Evolutionary conservation across 2,888 invertebrate genomes (phyloP), one percentile per base, ranked within the genome.

Genomic region (Orchesella flavescens): DNA sequence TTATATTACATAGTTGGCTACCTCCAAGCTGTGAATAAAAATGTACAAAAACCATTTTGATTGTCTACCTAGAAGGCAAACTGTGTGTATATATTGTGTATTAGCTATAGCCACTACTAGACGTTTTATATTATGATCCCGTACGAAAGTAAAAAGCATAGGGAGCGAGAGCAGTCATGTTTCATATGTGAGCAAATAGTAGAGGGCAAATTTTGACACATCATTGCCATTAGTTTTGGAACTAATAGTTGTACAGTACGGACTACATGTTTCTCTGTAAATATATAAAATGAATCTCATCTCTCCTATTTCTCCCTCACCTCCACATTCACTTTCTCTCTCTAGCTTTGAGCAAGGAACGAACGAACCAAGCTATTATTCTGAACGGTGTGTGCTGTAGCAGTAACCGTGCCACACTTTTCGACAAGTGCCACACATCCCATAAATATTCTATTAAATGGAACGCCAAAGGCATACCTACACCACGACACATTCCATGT

Each of bases 391-490:
- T 34, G 34, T 24, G 66, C 43, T 57, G 17, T 68, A 34, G 76
- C 76, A 66, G 68, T 76, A 76, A 76, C 66, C 68, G 59, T 68
- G 76, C 65, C 76, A 76, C 44, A 65, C 68, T 68, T 76, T 76
- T 55, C 76, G 34, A 68, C 44, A 76, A 76, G 68, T 68, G 76
- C 76, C 68, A 68, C 68, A 68, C 68, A 68, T 68, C 68, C 68
- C 68, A 76, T 76, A 76, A 76, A 76, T 76, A 76, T 76, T 76
- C 68, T 76, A 76, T 68, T 66, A 76, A 76, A 68, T 66, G 46
- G 68, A 21, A 59, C 66, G 68, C 68, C 68, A 19, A 65, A 13
- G 63, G 46, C 63, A 61, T 15, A 59, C 34, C 34, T 34, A 34
- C 34, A 34, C 34, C 34, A 34, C 34, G 19, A 21, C 61, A 10